Evolutionary conservation across 2,113 vertebrate genomes (phyloP).

Genomic region (Alethe diademata): DNA sequence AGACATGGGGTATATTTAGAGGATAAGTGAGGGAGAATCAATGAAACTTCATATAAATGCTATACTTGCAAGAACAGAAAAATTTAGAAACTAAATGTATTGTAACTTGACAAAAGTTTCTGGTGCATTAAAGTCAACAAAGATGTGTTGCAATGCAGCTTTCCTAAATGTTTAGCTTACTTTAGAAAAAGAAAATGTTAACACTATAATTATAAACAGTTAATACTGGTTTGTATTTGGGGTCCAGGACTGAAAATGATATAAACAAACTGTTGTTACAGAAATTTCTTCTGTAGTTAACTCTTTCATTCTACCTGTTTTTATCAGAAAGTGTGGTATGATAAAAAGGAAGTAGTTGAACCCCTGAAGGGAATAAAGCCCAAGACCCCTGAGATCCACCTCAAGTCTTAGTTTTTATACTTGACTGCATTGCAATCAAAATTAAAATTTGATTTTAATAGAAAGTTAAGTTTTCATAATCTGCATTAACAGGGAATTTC

Average conservation of each 20-base stretch:
- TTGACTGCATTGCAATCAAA: background rate
- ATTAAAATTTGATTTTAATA: background rate
- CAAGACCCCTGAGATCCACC: background rate
- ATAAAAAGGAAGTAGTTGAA: background rate
- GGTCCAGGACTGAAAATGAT: constrained; percentile 73
- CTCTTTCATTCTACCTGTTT: constrained; percentile 56
- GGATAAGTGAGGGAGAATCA: background rate
- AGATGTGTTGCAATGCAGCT: constrained; percentile 67
- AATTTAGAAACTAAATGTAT: background rate
- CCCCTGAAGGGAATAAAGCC: background rate
- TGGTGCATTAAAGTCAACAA: constrained; percentile 55
- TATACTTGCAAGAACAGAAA: constrained; percentile 4
- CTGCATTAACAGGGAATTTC: background rate
- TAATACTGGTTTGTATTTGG: constrained; percentile 69
- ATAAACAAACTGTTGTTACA: constrained; percentile 71
- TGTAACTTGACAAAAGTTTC: constrained; percentile 22
- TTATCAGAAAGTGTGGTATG: background rate
- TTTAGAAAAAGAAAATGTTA: constrained; percentile 75
- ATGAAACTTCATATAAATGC: background rate
- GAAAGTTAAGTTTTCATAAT: background rate
- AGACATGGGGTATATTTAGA: background rate
- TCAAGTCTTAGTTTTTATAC: background rate
- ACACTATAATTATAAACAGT: constrained; percentile 75
- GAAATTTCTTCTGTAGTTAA: constrained; percentile 61
- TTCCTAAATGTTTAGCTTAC: constrained; percentile 73